A percentile compares a stretch with the other conserved stretches of the same genome.
phyloP scores from a whole-genome alignment of 1,140 invertebrate genomes.

The Orussus abietinus region DNA sequence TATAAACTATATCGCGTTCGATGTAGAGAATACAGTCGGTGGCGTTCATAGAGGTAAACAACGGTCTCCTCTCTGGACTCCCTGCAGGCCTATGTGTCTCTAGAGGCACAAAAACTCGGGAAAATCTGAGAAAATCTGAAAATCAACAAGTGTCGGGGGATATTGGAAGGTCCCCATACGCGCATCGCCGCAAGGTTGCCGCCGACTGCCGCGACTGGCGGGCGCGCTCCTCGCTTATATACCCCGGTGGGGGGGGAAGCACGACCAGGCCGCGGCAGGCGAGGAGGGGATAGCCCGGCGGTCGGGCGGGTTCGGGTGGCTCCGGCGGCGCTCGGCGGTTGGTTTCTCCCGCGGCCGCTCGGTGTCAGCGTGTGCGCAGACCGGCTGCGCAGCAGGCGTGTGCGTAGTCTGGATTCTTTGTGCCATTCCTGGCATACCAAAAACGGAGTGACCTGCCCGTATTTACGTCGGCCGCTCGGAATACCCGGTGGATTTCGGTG shows the following conservation, averaged over 20 bases:
- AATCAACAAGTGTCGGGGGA: constrained; percentile 45
- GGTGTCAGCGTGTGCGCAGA: constrained; percentile 73
- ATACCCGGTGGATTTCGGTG: constrained; percentile 61
- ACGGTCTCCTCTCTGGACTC: too few species aligned
- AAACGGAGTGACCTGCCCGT: constrained; percentile 72
- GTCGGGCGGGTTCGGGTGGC: constrained; percentile 19
- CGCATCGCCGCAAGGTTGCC: too few species aligned
- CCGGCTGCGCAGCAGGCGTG: constrained; percentile 73
- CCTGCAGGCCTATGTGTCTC: too few species aligned
- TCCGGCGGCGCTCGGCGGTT: constrained; percentile 32
- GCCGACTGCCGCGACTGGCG: too few species aligned
- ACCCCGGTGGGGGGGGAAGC: too few species aligned
- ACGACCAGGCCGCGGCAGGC: constrained; percentile 14
- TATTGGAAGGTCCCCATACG: too few species aligned
- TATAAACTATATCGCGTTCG: too few species aligned
- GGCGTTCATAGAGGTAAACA: too few species aligned
- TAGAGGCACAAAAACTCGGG: too few species aligned
- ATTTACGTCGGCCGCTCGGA: constrained; percentile 60
- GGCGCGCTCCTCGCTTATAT: too few species aligned
- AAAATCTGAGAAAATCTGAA: constrained; percentile 34
- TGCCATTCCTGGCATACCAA: constrained; percentile 92
- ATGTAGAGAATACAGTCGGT: too few species aligned
- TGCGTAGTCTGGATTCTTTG: constrained; percentile 92
- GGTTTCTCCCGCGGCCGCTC: constrained; percentile 62
- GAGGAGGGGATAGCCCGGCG: constrained; percentile 15